Conservation (phyloP, 2,888 invertebrate species). For the Apoderus coryli region DNA sequence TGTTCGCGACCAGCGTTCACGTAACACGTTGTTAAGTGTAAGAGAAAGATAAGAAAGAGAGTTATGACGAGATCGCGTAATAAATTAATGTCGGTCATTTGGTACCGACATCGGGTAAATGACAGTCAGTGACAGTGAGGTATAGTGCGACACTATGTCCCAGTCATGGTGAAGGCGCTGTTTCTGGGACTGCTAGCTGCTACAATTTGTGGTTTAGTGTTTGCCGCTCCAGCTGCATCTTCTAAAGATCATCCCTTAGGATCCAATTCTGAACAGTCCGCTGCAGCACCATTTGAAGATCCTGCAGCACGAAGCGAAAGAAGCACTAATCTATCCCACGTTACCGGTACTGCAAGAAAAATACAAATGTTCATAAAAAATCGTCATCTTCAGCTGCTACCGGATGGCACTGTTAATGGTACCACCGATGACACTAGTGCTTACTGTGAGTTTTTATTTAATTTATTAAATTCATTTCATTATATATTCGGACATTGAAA, state of each 20-base stretch:
- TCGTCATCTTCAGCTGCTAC: constrained; percentile 66
- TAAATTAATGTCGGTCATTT: no score
- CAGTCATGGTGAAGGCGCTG: constrained; percentile 36
- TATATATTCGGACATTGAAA: no score
- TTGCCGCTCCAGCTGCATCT: constrained; percentile 25
- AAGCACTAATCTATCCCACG: constrained; percentile 68
- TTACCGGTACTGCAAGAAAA: constrained; percentile 63
- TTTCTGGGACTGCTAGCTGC: constrained; percentile 33
- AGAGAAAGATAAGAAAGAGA: no score
- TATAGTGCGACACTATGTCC: constrained; percentile 33
- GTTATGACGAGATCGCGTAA: no score
- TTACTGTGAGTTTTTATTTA: constrained; percentile 75
- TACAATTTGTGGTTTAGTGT: constrained; percentile 32
- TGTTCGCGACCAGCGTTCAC: no score
- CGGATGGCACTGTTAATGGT: constrained; percentile 75
- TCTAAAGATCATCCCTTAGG: constrained; percentile 13
- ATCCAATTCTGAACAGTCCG: constrained; percentile 9
- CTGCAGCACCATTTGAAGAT: constrained; percentile 26
- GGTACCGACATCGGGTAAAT: no score
- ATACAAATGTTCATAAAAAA: constrained; percentile 77
- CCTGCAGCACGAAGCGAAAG: constrained; percentile 44
- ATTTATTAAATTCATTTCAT: no score
- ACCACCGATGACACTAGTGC: constrained; percentile 65
- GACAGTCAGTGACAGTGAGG: constrained; percentile 27
- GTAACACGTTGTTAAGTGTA: no score